phyloP scores from a whole-genome alignment of 2,797 vertebrate genomes.

The Tympanoctomys barrerae region DNA sequence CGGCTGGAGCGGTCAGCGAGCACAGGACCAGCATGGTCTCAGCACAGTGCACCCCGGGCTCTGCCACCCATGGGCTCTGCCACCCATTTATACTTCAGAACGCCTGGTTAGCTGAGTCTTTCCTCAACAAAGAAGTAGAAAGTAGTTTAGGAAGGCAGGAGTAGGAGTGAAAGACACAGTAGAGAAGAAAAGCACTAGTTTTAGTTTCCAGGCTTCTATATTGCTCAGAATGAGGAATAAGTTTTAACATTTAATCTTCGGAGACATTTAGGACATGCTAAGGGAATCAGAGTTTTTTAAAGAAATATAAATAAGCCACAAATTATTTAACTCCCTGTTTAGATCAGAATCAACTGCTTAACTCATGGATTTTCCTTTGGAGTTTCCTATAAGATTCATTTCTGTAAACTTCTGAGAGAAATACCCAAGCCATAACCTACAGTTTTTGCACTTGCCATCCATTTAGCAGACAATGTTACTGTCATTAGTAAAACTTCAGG shows the following conservation, averaged over 20 bases:
- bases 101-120: neutral
- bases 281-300: conserved; percentile 22
- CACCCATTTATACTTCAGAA: neutral
- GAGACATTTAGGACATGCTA: conserved; percentile 22
- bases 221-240: neutral
- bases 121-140: neutral
- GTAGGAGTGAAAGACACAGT: neutral
- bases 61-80: fast-evolving
- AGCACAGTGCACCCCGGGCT: fast-evolving
- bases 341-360: conserved; percentile 10
- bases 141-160: neutral
- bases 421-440: conserved; percentile 61
- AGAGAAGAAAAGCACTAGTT: neutral
- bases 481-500: conserved; percentile 66
- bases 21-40: fast-evolving
- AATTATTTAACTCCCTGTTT: conserved; percentile 19
- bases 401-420: conserved; percentile 61
- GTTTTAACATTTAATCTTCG: conserved; percentile 38
- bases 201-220: neutral
- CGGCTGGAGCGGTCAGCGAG: fast-evolving
- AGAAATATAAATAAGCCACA: conserved; percentile 22
- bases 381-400: neutral
- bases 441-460: conserved; percentile 49
- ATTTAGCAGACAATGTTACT: conserved; percentile 40
- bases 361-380: conserved; percentile 8